Evolutionary conservation across 1,140 invertebrate genomes (phyloP).

Genomic region (Arctopsyche grandis): DNA sequence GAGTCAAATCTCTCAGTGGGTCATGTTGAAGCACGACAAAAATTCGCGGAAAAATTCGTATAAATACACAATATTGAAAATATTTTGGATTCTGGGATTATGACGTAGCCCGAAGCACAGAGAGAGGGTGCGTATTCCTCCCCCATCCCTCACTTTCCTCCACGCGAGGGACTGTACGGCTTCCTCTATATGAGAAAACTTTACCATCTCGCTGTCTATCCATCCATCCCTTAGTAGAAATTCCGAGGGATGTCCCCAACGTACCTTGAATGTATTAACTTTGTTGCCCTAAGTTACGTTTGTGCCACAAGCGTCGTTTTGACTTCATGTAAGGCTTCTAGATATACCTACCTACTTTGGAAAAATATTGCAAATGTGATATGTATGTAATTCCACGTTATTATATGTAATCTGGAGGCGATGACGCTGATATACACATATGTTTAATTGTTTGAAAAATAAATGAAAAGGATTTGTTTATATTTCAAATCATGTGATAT

Average conservation of each 20-base stretch:
- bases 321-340: neutral
- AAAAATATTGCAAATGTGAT: too few relatives aligned
- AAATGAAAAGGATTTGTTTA: too few relatives aligned
- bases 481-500: too few relatives aligned
- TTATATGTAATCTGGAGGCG: too few relatives aligned
- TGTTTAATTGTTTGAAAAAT: too few relatives aligned
- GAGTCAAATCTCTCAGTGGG: neutral
- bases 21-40: neutral
- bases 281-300: neutral
- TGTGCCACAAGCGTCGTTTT: neutral
- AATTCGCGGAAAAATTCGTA: neutral
- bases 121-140: neutral
- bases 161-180: neutral
- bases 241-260: neutral
- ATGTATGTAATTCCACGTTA: too few relatives aligned
- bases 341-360: too few relatives aligned
- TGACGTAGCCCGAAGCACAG: neutral
- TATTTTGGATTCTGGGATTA: slow-evolving; percentile 14
- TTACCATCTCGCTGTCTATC: slow-evolving; percentile 12
- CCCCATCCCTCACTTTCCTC: neutral
- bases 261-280: slow-evolving; percentile 16
- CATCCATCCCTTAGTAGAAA: slow-evolving; percentile 17
- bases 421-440: too few relatives aligned
- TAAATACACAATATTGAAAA: slow-evolving; percentile 17
- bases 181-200: slow-evolving; percentile 28